Evolutionary conservation across 2,797 vertebrate species (phyloP).

Genomic region (Rousettus madagascariensis): DNA sequence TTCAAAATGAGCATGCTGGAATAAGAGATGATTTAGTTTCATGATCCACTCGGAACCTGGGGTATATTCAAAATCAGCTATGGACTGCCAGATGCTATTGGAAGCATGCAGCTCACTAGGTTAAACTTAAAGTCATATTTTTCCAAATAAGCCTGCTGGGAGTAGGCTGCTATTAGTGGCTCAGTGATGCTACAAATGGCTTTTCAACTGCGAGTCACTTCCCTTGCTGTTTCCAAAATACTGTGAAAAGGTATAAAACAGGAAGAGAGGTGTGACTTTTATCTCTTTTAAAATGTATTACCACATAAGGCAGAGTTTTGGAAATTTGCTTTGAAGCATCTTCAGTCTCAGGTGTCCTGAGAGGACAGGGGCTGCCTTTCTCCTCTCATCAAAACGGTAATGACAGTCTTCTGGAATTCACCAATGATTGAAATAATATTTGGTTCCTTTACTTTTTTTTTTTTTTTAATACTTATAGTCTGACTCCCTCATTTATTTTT

Average conservation of each 20-base stretch:
- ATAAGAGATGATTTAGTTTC: conserved; percentile 67
- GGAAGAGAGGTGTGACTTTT: not conserved
- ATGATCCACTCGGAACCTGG: conserved; percentile 46
- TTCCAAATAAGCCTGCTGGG: conserved; percentile 63
- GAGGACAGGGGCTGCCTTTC: not conserved
- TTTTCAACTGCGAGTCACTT: conserved; percentile 50
- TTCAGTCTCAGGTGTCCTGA: not conserved
- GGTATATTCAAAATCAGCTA: conserved; percentile 49
- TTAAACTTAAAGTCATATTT: conserved; percentile 59
- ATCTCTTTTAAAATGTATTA: conserved; percentile 37
- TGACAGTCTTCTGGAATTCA: not conserved
- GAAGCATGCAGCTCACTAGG: conserved; percentile 37
- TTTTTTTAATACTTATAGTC: not conserved
- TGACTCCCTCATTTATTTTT: not conserved
- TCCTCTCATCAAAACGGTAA: not conserved
- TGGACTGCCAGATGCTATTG: conserved; percentile 48
- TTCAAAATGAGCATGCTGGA: conserved; percentile 75
- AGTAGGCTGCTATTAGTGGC: conserved; percentile 44
- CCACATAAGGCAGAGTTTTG: conserved; percentile 40
- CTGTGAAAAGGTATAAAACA: conserved; percentile 58
- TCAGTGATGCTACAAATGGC: conserved; percentile 60
- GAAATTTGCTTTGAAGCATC: conserved; percentile 19
- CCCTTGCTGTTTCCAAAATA: conserved; percentile 32
- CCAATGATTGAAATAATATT: not conserved
- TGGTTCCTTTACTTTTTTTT: not conserved